A percentile compares a stretch with the other conserved stretches of the same genome.
Evolutionary conservation across 37 sponge, comb jelly and placozoan genomes (phyloP).

Genomic region (Hormiphora californensis): DNA sequence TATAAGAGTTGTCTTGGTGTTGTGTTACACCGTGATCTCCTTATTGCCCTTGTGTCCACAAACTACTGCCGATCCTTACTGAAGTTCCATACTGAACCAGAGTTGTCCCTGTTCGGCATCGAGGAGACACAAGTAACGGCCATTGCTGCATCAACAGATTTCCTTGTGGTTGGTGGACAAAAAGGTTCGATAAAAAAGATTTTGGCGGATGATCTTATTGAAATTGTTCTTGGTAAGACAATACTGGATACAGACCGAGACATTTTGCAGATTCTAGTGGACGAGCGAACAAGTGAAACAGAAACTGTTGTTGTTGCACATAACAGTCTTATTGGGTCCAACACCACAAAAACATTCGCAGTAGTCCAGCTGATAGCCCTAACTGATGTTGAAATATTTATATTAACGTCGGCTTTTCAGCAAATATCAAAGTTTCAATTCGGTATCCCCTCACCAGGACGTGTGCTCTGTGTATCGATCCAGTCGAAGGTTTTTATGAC

Average conservation of each 20-base stretch:
- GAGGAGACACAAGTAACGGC: too few relatives aligned
- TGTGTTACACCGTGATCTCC: too few relatives aligned
- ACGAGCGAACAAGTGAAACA: not conserved
- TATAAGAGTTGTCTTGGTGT: too few relatives aligned
- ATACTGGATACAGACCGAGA: not conserved
- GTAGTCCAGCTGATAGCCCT: not conserved
- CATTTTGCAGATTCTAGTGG: not conserved
- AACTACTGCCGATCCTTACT: too few relatives aligned
- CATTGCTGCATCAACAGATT: too few relatives aligned
- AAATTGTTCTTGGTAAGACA: not conserved
- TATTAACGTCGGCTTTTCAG: constrained; percentile 14
- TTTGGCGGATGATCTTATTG: not conserved
- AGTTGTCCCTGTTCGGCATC: too few relatives aligned
- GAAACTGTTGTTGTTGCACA: not conserved
- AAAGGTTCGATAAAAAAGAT: not conserved
- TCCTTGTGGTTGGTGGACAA: too few relatives aligned
- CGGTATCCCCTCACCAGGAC: too few relatives aligned
- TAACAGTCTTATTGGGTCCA: not conserved
- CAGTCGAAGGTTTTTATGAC: not conserved
- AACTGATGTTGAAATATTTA: not conserved
- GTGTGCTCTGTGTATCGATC: too few relatives aligned
- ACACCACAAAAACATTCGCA: not conserved
- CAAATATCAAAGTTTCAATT: too few relatives aligned
- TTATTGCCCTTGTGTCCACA: too few relatives aligned
- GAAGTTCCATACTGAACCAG: too few relatives aligned